Base-by-base conservation (phyloP, 2,113 vertebrate species). In the Orientallactaga bullata region DNA sequence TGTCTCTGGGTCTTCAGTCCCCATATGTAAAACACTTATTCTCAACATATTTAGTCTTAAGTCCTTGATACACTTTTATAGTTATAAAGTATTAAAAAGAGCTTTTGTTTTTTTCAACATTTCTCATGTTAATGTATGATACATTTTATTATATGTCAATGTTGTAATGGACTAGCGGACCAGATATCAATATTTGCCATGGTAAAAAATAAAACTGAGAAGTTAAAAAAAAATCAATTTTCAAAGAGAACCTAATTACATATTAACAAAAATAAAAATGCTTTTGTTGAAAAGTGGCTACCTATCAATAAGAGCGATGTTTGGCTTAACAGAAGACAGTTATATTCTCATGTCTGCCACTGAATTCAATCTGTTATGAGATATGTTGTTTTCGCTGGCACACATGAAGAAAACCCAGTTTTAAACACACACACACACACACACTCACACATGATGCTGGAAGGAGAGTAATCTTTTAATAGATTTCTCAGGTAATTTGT, bases 281-380 rank as follows among this genome's bases (percentile, higher is more conserved):
- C 88, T 91, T 94, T 90, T 12, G 51, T 83, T 84, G 71, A 88
- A 82, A 81, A 86, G 20, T 81, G 18, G 5, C 5, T 74, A 4
- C 55, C n/a, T 15, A 61, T 35, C 26, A 6, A 13, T 72, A 69
- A 82, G 63, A 87, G 30, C 7, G 17, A 16, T 47, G 78, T 55
- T 28, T 86, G 11, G 20, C 7, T 76, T 89, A 86, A 63, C 17
- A 87, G 7, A 88, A 76, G 61, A 81, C 20, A n/a, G 10, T 2
- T 47, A 55, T 35, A n/a, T 32, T 73, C 11, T 80, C 51, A 20
- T 55, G 37, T 58, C 26, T 88, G 39, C 3, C 80, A n/a, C 66
- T 72, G 18, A 94, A 77, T 47, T 89, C 51, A 73, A 17, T 78
- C 47, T 51, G 4, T 84, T 82, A 55, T 35, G 51, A 39, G 26